A percentile compares a stretch with the other conserved stretches of the same genome.
phyloP scores from a whole-genome alignment of 1,140 invertebrate species.

The Cataglyphis hispanica region DNA sequence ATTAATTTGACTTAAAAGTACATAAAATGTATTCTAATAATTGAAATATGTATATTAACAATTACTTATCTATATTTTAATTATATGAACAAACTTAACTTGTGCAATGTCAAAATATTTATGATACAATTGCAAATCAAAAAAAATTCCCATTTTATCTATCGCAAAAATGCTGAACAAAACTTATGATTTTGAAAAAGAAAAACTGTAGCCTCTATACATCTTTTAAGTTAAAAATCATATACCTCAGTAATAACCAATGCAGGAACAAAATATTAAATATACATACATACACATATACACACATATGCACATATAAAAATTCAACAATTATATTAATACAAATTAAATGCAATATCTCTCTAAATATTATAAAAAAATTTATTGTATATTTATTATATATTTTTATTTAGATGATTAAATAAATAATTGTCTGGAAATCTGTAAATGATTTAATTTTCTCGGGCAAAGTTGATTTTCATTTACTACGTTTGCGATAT shows the following conservation, averaged over 20 bases:
- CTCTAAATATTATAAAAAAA: not conserved
- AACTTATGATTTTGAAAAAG: not conserved
- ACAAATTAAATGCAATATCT: not conserved
- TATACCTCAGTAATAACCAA: not conserved
- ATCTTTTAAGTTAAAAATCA: not conserved
- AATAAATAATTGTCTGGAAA: not conserved
- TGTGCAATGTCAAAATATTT: not conserved
- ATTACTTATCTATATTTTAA: not conserved
- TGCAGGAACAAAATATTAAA: not conserved
- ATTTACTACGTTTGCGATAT: not conserved
- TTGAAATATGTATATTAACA: not conserved
- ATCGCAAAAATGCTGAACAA: not conserved
- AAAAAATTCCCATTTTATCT: not conserved
- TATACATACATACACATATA: not conserved
- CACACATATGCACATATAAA: no score
- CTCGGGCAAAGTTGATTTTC: not conserved
- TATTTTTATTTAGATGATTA: not conserved
- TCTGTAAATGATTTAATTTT: not conserved
- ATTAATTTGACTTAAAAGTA: not conserved
- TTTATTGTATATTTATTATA: no score
- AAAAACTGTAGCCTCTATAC: not conserved
- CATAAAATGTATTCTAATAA: slow-evolving; percentile 16
- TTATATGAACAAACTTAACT: not conserved
- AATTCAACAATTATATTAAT: not conserved
- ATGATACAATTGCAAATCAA: not conserved